Evolutionary conservation across 2,888 invertebrate genomes (phyloP).

Genomic region (Tromatobia lineatoria): DNA sequence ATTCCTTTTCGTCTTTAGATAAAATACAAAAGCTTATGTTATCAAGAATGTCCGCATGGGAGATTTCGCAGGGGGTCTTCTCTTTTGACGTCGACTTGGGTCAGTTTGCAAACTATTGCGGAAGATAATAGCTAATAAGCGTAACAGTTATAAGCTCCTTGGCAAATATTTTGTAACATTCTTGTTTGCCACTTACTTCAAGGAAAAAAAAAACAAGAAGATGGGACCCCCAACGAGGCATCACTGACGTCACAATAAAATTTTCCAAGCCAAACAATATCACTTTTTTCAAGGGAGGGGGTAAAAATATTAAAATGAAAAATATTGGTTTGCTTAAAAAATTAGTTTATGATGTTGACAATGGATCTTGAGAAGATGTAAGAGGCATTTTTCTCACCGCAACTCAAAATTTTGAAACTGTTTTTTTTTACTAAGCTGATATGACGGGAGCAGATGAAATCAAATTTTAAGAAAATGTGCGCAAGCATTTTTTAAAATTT

Average conservation of each 20-base stretch:
- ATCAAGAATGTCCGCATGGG: constrained; percentile 1
- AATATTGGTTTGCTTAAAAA: too few relatives aligned
- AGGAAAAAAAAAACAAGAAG: neutral
- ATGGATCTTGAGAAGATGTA: too few relatives aligned
- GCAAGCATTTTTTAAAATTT: too few relatives aligned
- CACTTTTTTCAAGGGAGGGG: neutral
- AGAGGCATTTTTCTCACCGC: too few relatives aligned
- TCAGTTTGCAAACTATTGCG: neutral
- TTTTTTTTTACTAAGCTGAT: too few relatives aligned
- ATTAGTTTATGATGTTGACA: too few relatives aligned
- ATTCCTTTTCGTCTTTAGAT: neutral
- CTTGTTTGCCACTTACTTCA: neutral
- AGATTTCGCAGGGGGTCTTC: constrained; percentile 40
- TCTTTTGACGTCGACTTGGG: constrained; percentile 18
- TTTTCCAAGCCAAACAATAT: neutral
- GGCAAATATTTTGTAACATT: constrained; percentile 27
- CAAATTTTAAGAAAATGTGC: too few relatives aligned
- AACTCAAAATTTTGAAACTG: too few relatives aligned
- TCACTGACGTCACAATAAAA: neutral
- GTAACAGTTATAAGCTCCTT: neutral
- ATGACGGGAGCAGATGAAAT: too few relatives aligned
- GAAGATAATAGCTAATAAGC: constrained; percentile 4
- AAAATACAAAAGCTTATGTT: neutral
- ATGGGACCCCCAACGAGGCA: constrained; percentile 1
- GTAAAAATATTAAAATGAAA: neutral